These are phyloP conservation scores for Ylistrum balloti DNA, from an alignment of 1,140 invertebrate species.

Conservation along the genomic window DNA sequence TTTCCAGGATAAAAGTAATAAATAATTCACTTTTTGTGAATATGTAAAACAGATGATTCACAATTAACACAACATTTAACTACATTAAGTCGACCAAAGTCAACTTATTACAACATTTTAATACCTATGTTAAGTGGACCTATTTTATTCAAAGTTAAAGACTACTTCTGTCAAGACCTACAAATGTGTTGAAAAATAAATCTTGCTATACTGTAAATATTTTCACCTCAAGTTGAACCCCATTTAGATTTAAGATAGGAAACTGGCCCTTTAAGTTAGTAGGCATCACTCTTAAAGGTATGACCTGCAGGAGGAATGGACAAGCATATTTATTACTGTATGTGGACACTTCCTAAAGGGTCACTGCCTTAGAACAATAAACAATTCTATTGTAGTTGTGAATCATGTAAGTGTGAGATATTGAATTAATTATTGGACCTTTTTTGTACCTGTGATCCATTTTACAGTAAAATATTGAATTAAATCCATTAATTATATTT, in stretches of 20 bases:
- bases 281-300: conserved; percentile 12
- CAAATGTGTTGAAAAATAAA: not conserved
- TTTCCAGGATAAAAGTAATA: not conserved
- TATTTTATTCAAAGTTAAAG: not conserved
- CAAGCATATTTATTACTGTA: not conserved
- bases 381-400: not conserved
- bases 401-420: not conserved
- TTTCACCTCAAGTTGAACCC: conserved; percentile 37
- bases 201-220: conserved; percentile 1
- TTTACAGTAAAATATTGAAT: too few species aligned
- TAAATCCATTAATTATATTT: too few species aligned
- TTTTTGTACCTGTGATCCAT: too few species aligned
- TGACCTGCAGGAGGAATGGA: not conserved
- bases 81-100: not conserved
- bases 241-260: conserved; percentile 26
- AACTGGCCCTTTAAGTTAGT: not conserved
- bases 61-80: not conserved
- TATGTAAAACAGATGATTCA: not conserved
- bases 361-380: not conserved
- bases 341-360: not conserved
- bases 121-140: not conserved
- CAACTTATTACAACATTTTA: not conserved
- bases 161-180: not conserved
- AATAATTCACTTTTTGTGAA: not conserved
- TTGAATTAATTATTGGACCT: too few species aligned